These are phyloP conservation scores for Drosophila nannoptera DNA, from an alignment of 1,140 invertebrate genomes.

Conservation along the genomic window DNA sequence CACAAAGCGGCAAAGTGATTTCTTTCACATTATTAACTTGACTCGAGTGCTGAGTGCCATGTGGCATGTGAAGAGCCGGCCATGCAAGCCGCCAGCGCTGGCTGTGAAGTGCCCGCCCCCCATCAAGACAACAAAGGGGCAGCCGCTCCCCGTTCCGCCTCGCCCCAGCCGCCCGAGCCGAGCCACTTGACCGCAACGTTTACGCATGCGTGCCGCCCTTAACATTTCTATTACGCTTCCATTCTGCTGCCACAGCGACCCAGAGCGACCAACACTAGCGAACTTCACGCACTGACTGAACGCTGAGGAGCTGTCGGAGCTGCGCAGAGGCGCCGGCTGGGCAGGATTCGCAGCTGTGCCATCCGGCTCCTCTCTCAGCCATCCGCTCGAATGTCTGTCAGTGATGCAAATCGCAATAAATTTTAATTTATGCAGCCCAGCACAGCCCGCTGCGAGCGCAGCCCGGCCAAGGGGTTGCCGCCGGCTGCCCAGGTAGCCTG, in stretches of 20 bases:
- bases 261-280: constrained; percentile 43
- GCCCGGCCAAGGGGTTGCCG: constrained; percentile 36
- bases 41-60: constrained; percentile 23
- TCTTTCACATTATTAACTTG: constrained; percentile 78
- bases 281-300: constrained; percentile 68
- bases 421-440: constrained; percentile 71
- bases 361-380: neutral
- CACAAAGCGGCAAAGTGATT: constrained; percentile 77
- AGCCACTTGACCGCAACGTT: constrained; percentile 42
- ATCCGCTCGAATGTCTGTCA: constrained; percentile 6
- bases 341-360: constrained; percentile 54
- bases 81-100: constrained; percentile 19
- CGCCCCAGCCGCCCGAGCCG: too few relatives aligned
- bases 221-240: constrained; percentile 32
- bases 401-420: constrained; percentile 75
- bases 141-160: too few relatives aligned
- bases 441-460: constrained; percentile 40
- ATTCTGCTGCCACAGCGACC: constrained; percentile 18
- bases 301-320: neutral
- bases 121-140: neutral
- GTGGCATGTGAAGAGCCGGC: constrained; percentile 46
- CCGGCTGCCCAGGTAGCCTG: constrained; percentile 30
- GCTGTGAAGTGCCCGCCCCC: constrained; percentile 36
- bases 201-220: constrained; percentile 48
- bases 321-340: neutral